Evolutionary conservation across 2,113 vertebrate species (phyloP).

Genomic region (Ailurus styani): DNA sequence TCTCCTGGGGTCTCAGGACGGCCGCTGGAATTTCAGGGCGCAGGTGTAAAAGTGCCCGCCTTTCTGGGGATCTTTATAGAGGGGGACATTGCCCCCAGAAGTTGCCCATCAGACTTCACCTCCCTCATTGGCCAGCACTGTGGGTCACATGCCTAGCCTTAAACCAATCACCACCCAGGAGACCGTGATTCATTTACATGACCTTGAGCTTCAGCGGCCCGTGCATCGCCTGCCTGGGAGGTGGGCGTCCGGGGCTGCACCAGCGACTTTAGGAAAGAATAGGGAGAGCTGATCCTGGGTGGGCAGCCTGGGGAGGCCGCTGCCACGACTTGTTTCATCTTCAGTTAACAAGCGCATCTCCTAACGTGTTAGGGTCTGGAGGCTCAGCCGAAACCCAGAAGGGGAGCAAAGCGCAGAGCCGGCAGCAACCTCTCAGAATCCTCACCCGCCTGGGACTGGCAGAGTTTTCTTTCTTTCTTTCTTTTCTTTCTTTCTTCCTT

Average conservation of each 20-base stretch:
- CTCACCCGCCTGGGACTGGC: neutral
- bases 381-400: neutral
- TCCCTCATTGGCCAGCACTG: neutral
- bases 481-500: too few species aligned
- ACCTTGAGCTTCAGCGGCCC: fast-evolving
- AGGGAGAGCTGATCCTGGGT: too few species aligned
- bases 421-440: fast-evolving
- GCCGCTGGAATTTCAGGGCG: neutral
- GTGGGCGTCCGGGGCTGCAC: neutral
- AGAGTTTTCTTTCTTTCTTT: too few species aligned
- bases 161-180: neutral
- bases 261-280: neutral
- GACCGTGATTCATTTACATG: too few species aligned
- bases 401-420: fast-evolving
- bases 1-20: neutral
- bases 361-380: neutral
- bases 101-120: neutral
- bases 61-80: neutral
- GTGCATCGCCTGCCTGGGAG: neutral
- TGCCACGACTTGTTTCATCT: too few species aligned
- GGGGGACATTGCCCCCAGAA: neutral
- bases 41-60: neutral
- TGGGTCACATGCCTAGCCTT: neutral
- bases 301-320: neutral
- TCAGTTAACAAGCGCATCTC: neutral